Evolutionary conservation across 2,888 invertebrate genomes (phyloP).

Genomic region (Macroteleia sp.): DNA sequence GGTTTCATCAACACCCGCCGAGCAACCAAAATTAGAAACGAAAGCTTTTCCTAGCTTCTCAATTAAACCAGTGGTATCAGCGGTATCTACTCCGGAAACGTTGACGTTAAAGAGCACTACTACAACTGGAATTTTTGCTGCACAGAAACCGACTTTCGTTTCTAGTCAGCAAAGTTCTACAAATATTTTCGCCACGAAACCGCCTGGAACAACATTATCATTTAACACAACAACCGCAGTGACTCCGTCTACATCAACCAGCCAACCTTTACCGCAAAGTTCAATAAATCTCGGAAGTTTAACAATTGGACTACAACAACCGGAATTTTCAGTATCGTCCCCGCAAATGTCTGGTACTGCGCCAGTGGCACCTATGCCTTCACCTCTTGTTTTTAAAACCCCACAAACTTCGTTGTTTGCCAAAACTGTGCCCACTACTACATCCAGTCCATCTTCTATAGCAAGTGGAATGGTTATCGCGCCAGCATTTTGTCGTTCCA

Average conservation of each 20-base stretch:
- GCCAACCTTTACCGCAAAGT: constrained; percentile 58
- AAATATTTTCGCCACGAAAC: constrained; percentile 22
- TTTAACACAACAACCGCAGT: constrained; percentile 9
- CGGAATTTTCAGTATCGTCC: constrained; percentile 37
- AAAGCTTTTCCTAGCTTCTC: constrained; percentile 26
- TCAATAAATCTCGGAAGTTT: constrained; percentile 65
- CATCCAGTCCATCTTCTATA: constrained; percentile 56
- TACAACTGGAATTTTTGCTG: neutral
- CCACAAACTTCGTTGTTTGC: constrained; percentile 57
- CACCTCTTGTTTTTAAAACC: constrained; percentile 52
- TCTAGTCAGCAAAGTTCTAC: neutral
- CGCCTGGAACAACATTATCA: constrained; percentile 9
- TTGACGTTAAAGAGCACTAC: too few species aligned
- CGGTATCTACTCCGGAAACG: too few species aligned
- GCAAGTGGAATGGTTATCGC: constrained; percentile 58
- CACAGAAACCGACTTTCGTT: constrained; percentile 11
- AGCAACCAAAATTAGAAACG: constrained; percentile 21
- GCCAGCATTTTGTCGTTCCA: constrained; percentile 51
- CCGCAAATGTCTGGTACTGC: constrained; percentile 14
- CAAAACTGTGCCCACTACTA: constrained; percentile 47
- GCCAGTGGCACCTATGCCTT: constrained; percentile 37
- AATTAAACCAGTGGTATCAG: constrained; percentile 5
- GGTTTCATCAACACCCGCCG: neutral
- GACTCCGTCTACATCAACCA: constrained; percentile 16
- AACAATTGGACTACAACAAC: constrained; percentile 62